Percentiles rank a stretch among this genome's conserved stretches.
Conservation (phyloP, 2,797 vertebrate species). For the Triplophysa yarkandensis region DNA sequence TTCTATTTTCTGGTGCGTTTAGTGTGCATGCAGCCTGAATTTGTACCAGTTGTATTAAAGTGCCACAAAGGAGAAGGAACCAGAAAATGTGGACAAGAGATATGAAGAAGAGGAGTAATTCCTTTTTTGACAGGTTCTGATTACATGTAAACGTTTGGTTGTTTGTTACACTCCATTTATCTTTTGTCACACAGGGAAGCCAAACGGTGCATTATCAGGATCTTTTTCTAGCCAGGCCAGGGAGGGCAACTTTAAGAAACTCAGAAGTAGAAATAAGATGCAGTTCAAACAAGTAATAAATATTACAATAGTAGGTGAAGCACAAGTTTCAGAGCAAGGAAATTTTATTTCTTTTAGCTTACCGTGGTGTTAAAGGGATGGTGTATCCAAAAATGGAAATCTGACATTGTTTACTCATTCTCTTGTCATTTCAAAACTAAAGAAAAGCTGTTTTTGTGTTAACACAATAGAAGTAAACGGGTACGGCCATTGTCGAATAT, state of each 20-base stretch:
- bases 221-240: neutral
- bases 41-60: neutral
- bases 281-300: neutral
- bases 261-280: neutral
- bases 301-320: neutral
- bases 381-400: no score
- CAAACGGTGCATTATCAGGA: neutral
- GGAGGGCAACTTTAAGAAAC: neutral
- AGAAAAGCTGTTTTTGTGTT: no score
- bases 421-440: no score
- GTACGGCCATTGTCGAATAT: no score
- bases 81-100: neutral
- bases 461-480: no score
- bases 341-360: neutral
- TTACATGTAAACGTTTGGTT: constrained; percentile 4
- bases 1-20: constrained; percentile 10
- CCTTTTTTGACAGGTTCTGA: constrained; percentile 18
- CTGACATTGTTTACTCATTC: no score
- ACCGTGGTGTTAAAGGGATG: neutral
- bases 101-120: constrained; percentile 6
- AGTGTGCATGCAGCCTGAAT: constrained; percentile 3
- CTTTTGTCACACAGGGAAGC: neutral
- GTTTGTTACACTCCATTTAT: constrained; percentile 9
- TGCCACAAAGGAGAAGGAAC: neutral
- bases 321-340: neutral